phyloP scores from a whole-genome alignment of 2,888 invertebrate species.

The Dendrolimus pini region DNA sequence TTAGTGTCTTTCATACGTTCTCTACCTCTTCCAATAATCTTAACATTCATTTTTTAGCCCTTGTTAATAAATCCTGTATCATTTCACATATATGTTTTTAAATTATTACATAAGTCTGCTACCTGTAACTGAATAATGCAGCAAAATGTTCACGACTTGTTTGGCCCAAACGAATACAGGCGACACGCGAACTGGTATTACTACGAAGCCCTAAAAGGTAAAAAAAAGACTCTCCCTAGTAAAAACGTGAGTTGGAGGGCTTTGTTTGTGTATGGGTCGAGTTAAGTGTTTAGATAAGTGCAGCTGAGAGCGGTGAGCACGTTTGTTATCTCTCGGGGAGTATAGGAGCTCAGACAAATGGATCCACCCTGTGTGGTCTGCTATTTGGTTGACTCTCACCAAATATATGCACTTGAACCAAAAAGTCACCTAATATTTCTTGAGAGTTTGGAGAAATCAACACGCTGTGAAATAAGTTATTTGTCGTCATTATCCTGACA shows the following conservation, averaged over 20 bases:
- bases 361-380: slow-evolving; percentile 71
- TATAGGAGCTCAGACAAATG: slow-evolving; percentile 59
- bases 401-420: slow-evolving; percentile 50
- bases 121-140: slow-evolving; percentile 54
- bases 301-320: slow-evolving; percentile 60
- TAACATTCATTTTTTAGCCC: no score
- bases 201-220: slow-evolving; percentile 62
- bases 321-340: slow-evolving; percentile 71
- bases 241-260: slow-evolving; percentile 67
- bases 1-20: no score
- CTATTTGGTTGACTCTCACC: slow-evolving; percentile 56
- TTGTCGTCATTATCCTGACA: background rate
- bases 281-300: slow-evolving; percentile 76
- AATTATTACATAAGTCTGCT: slow-evolving; percentile 7
- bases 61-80: no score
- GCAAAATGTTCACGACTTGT: slow-evolving; percentile 62
- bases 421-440: slow-evolving; percentile 31
- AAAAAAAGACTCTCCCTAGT: slow-evolving; percentile 63
- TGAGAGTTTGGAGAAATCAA: slow-evolving; percentile 8
- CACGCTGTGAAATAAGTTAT: slow-evolving; percentile 3
- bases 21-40: no score
- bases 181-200: slow-evolving; percentile 60
- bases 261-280: slow-evolving; percentile 70
- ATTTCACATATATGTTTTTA: no score
- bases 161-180: slow-evolving; percentile 60